Percentiles rank a stretch among this genome's conserved stretches.
These are phyloP conservation scores for Sympetrum striolatum DNA, from an alignment of 2,888 invertebrate genomes.

Conservation along the genomic window DNA sequence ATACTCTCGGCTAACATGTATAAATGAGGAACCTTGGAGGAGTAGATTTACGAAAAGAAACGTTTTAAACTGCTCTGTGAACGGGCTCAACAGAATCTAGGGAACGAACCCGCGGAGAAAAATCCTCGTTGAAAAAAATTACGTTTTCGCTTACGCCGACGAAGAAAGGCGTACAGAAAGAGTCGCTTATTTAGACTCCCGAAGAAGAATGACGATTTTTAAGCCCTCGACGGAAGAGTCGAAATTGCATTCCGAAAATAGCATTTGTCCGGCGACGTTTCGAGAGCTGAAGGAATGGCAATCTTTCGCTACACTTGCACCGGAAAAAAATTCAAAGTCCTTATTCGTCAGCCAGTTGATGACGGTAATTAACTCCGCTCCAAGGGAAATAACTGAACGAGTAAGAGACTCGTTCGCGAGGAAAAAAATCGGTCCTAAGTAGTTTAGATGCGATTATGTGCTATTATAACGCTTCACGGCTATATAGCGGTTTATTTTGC, in stretches of 20 bases:
- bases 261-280: not conserved
- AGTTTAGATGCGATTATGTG: too few relatives aligned
- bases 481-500: too few relatives aligned
- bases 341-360: not conserved
- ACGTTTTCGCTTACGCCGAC: not conserved
- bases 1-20: not conserved
- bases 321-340: not conserved
- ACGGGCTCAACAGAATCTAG: not conserved
- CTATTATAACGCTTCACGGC: too few relatives aligned
- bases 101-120: not conserved
- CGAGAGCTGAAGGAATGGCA: not conserved
- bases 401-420: too few relatives aligned
- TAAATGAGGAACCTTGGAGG: not conserved
- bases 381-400: too few relatives aligned
- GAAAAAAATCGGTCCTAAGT: too few relatives aligned
- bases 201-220: not conserved
- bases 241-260: constrained; percentile 31
- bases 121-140: not conserved
- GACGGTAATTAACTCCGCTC: not conserved
- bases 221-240: not conserved
- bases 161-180: not conserved
- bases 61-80: not conserved
- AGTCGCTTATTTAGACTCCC: not conserved
- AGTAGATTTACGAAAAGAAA: not conserved
- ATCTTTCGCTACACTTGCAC: not conserved